phyloP scores from a whole-genome alignment of 2,113 vertebrate species.

The Poicephalus gulielmi region DNA sequence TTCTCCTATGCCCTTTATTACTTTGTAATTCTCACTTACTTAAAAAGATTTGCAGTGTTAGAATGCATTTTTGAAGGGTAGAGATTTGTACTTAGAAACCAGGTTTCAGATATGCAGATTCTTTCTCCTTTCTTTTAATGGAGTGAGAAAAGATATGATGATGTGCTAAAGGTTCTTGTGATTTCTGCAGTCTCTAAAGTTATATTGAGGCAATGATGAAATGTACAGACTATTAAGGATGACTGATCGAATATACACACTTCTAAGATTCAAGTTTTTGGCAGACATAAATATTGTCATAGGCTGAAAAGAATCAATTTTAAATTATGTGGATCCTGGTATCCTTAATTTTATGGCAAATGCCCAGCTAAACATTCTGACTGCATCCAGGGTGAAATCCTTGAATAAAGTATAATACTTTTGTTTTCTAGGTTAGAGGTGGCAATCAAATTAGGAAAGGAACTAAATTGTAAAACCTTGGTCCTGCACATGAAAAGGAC shows the following conservation, averaged over 20 bases:
- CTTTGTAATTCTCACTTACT: background rate
- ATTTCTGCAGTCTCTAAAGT: background rate
- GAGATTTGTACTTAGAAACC: background rate
- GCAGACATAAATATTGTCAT: background rate
- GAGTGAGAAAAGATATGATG: conserved; percentile 1
- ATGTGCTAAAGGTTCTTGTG: conserved; percentile 11
- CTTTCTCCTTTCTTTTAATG: background rate
- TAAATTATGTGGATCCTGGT: background rate
- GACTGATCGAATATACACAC: background rate
- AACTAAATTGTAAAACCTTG: background rate
- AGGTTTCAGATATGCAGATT: conserved; percentile 26
- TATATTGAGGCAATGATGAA: background rate
- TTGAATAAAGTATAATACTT: background rate
- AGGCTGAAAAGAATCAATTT: background rate
- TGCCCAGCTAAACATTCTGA: background rate
- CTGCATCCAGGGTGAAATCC: background rate
- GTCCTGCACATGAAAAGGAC: background rate
- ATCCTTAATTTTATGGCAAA: background rate
- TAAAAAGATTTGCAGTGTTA: conserved; percentile 15
- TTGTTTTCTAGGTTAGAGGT: background rate
- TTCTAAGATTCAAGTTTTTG: background rate
- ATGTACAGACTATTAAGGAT: background rate
- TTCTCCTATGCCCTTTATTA: background rate
- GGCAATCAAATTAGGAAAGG: background rate
- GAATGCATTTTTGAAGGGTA: conserved; percentile 8